Evolutionary conservation across 2,113 vertebrate genomes (phyloP), one percentile per base, ranked within the genome.

Genomic region (Chelonoidis abingdonii): DNA sequence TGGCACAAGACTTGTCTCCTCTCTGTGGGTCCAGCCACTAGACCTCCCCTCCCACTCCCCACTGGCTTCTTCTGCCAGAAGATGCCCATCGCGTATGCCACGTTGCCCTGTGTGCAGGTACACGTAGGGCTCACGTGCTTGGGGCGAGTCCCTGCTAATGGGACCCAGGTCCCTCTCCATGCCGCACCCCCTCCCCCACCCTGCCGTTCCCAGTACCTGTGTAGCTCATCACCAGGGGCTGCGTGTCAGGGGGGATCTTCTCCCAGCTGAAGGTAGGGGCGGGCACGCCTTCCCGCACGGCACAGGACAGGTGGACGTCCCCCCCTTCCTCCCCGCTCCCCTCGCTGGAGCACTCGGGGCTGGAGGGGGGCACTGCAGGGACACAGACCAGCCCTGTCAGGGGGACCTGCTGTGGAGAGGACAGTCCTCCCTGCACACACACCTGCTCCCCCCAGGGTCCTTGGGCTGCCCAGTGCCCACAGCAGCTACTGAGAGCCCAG

Each of bases 211-310:
- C 49, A 62, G 93, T 97, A 98, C 99, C 98, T 10, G 98, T 97
- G 95, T 98, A 98, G 93, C 97, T 98, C 85, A 98, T 86, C 31
- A 98, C 97, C 47, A 99, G 97, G 8, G 96, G 90, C 6, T 97
- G 96, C 62, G 97, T 87, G 24, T 98, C 96, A 2, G 98, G 98
- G 16, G 96, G 97, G 49, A 98, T 80, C 89, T 98, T 98, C 52
- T 98, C 95, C 99, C 99, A 99, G 80, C 24, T 97, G 75, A 99
- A 98, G 19, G 97, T 94, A 17, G 99, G 99, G 21, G 87, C 82
- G 3, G 98, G 99, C 76, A 98, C 80, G 1, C 98, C 98, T 53
- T 98, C 98, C 1, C 53, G 90, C 65, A 98, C 98, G 0, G 96
- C 94, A 91, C 99, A 99, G 54, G 98, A 97, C 86, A 99, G 96